phyloP scores from a whole-genome alignment of 2,113 vertebrate genomes.

The Scopus umbretta region DNA sequence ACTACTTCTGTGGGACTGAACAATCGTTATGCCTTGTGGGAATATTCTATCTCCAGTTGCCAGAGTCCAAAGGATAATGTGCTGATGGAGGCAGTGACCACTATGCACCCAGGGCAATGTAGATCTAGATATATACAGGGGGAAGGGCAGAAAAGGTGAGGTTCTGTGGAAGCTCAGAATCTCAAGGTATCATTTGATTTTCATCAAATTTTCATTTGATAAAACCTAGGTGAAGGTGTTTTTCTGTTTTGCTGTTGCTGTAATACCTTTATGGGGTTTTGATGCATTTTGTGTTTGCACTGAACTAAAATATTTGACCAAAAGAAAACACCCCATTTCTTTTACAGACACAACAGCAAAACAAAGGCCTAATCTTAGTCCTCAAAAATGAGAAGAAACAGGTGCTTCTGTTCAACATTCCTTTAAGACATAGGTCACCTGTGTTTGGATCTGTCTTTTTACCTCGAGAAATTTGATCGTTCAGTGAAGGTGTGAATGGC shows the following conservation, averaged over 20 bases:
- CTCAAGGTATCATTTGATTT: background rate
- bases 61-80: background rate
- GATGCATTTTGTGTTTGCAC: background rate
- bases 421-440: background rate
- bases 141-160: background rate
- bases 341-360: background rate
- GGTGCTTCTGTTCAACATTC: background rate
- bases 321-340: background rate
- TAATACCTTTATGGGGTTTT: background rate
- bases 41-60: background rate
- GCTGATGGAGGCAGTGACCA: background rate
- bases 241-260: background rate
- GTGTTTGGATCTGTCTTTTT: background rate
- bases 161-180: background rate
- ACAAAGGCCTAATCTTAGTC: background rate
- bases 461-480: background rate
- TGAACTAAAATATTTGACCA: background rate
- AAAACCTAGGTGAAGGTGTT: background rate
- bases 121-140: background rate
- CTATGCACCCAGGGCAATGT: background rate
- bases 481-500: background rate
- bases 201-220: background rate
- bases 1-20: background rate
- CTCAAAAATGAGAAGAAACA: background rate
- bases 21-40: background rate